Evolutionary conservation across 2,113 vertebrate genomes (phyloP).

Genomic region (Ptilorrhoa leucosticta): DNA sequence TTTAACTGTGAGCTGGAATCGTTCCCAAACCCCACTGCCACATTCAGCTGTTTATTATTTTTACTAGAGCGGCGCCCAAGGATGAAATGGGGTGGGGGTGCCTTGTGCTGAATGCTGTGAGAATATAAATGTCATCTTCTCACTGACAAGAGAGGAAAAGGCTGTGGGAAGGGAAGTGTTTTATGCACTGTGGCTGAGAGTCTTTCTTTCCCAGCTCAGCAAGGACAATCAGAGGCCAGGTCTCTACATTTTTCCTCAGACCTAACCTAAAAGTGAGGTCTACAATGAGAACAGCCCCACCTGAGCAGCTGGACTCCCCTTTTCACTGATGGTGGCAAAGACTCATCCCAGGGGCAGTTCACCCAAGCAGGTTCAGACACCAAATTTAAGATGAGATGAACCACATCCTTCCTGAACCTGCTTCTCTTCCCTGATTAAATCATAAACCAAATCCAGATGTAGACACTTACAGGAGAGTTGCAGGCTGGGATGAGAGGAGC

Average conservation of each 20-base stretch:
- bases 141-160: background rate
- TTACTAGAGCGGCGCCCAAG: background rate
- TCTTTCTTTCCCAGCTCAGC: conserved; percentile 14
- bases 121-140: conserved; percentile 5
- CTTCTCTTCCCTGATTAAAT: background rate
- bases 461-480: background rate
- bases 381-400: background rate
- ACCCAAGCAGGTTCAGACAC: background rate
- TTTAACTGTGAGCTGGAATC: background rate
- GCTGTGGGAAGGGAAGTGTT: conserved; percentile 40
- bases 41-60: conserved; percentile 8
- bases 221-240: background rate
- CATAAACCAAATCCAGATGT: background rate
- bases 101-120: background rate
- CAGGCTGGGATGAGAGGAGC: background rate
- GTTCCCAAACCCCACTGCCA: background rate
- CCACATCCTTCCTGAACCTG: background rate
- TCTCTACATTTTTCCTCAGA: background rate
- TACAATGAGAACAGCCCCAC: background rate
- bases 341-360: background rate
- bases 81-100: background rate
- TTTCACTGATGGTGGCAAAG: background rate
- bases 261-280: background rate
- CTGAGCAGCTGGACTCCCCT: background rate
- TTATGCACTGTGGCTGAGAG: background rate